Percentiles rank a stretch among this genome's conserved stretches.
These are phyloP conservation scores for Eupithecia vulgata DNA, from an alignment of 2,888 invertebrate genomes.

Conservation along the genomic window DNA sequence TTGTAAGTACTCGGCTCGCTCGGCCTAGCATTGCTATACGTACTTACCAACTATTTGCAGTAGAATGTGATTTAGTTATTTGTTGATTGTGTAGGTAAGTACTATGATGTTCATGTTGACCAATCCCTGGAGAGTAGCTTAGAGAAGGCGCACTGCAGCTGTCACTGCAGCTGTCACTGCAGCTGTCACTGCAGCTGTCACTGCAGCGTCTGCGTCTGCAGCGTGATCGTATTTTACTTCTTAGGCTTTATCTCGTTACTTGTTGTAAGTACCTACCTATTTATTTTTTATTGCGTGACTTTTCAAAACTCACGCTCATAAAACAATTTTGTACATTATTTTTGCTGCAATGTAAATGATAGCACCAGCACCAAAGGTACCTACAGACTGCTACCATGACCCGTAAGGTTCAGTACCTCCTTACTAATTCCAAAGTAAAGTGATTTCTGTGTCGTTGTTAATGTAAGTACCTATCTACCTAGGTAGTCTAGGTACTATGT, in stretches of 20 bases:
- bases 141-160: neutral
- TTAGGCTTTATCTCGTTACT: neutral
- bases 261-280: neutral
- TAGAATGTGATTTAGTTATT: neutral
- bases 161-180: no score
- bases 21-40: neutral
- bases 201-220: no score
- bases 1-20: neutral
- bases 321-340: neutral
- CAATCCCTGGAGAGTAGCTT: no score
- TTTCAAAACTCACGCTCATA: neutral
- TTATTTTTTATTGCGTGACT: neutral
- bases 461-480: neutral
- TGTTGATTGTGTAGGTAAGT: neutral
- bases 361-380: neutral
- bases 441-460: conserved; percentile 18
- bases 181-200: no score
- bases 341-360: neutral
- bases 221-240: neutral
- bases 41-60: neutral
- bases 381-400: neutral
- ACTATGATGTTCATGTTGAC: no score
- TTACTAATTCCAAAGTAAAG: conserved; percentile 7
- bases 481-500: neutral
- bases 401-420: neutral